Evolutionary conservation across 2,888 invertebrate genomes (phyloP), one percentile per base, ranked within the genome.

Genomic region (Ectobius pallidus): DNA sequence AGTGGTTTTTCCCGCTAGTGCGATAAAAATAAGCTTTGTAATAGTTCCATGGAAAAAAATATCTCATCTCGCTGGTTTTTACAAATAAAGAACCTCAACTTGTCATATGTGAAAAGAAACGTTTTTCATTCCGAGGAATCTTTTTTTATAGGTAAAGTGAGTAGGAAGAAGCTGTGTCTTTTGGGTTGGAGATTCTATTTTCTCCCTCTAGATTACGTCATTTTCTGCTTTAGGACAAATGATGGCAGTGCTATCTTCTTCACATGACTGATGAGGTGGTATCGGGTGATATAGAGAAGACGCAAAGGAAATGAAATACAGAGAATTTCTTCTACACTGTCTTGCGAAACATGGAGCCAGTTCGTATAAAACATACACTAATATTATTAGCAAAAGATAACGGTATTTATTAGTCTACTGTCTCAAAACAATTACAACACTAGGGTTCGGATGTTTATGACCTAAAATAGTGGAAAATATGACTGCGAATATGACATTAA

Each of bases 181-280:
- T 30, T 58, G 9, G n/a, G 14, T 16, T 16, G 14, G 32, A n/a
- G 16, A n/a, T n/a, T 4, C 11, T n/a, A 7, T 14, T 46, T 46
- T 46, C 58, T 52, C 22, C 34, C 11, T 52, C 22, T 52, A 52
- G 25, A 58, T 58, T 58, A 58, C 58, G 16, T 25, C 16, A 25
- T 58, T 58, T 25, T 32, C 58, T 58, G 27, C 30, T 46, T 58
- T 30, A 9, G 58, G 65, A 65, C 65, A 65, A 65, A 65, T 65
- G 65, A 65, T 46, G 65, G 46, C 65, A 65, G 65, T 44, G 30
- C 58, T 58, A 58, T 58, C 65, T 42, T 18, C 46, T 39, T 18
- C 44, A 16, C 27, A 42, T 65, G 65, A 65, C 42, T 42, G 65
- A 65, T 65, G 65, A 46, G 44, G 65, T 65, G 30, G 27, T 9